These are phyloP conservation scores for Ornithorhynchus anatinus DNA, from an alignment of 2,113 vertebrate genomes.

Conservation along the genomic window DNA sequence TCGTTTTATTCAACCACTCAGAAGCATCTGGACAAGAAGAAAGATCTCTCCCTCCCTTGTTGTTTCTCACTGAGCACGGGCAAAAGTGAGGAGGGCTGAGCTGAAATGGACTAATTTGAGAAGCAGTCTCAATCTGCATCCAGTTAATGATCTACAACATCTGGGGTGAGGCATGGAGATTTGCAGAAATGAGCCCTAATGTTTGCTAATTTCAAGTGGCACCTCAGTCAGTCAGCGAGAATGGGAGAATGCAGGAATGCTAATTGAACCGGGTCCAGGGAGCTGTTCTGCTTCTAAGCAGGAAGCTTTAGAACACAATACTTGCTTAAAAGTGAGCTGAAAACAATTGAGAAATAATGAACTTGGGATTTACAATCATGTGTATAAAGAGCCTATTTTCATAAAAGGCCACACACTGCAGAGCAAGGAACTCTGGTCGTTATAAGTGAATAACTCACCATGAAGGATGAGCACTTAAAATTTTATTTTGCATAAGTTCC, in stretches of 20 bases:
- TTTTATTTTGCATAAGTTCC: conserved; percentile 5
- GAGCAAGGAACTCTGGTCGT: not conserved
- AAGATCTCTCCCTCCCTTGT: not conserved
- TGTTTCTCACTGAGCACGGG: not conserved
- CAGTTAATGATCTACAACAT: not conserved
- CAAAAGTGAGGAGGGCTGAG: not conserved
- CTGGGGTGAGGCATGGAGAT: not conserved
- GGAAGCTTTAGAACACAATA: not conserved
- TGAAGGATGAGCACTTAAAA: not conserved
- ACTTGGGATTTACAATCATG: not conserved
- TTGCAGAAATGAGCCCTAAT: not conserved
- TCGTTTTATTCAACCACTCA: conserved; percentile 1
- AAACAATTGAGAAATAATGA: conserved; percentile 5
- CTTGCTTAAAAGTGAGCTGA: not conserved
- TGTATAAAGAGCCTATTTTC: conserved; percentile 4
- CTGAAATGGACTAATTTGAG: not conserved
- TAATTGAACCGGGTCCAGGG: not conserved
- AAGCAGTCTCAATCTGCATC: not conserved
- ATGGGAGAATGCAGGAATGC: not conserved
- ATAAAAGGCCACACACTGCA: not conserved
- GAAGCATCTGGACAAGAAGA: not conserved
- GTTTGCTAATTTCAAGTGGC: not conserved
- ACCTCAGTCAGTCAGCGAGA: not conserved
- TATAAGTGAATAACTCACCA: not conserved
- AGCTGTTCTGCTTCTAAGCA: not conserved